A percentile compares a stretch with the other conserved stretches of the same genome.
Evolutionary conservation across 2,888 invertebrate species (phyloP).

Genomic region (Idaea aversata): DNA sequence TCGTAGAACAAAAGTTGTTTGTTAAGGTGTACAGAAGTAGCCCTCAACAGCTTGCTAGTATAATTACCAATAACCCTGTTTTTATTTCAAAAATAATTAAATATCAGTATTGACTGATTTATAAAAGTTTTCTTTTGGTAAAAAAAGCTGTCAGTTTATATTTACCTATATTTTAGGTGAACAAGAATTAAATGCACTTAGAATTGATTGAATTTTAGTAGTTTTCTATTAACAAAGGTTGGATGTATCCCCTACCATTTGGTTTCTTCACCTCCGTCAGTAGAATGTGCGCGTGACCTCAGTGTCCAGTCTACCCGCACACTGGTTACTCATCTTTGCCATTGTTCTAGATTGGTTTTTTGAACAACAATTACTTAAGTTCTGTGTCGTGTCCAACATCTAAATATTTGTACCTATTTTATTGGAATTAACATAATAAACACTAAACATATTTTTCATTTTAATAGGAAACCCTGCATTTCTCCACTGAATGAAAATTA

Average conservation of each 20-base stretch:
- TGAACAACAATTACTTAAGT: slow-evolving; percentile 35
- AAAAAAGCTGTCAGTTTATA: neutral
- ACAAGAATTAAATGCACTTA: slow-evolving; percentile 6
- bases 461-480: slow-evolving; percentile 33
- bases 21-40: no score
- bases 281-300: slow-evolving; percentile 38
- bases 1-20: no score
- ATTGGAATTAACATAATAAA: slow-evolving; percentile 14
- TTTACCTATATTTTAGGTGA: neutral
- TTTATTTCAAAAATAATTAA: no score
- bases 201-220: slow-evolving; percentile 14
- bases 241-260: slow-evolving; percentile 35
- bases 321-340: slow-evolving; percentile 49
- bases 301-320: slow-evolving; percentile 39
- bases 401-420: slow-evolving; percentile 16
- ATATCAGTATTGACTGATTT: no score
- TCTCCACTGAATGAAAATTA: slow-evolving; percentile 25
- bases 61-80: no score
- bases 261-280: slow-evolving; percentile 30
- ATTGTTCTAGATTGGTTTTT: slow-evolving; percentile 39
- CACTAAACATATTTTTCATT: slow-evolving; percentile 29
- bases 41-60: no score
- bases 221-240: slow-evolving; percentile 19
- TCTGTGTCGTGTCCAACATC: slow-evolving; percentile 38
- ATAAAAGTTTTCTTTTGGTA: neutral